Evolutionary conservation across 30 jellyfish, hydroid and myxozoan species (phyloP).

Genomic region (Aurelia sp.): DNA sequence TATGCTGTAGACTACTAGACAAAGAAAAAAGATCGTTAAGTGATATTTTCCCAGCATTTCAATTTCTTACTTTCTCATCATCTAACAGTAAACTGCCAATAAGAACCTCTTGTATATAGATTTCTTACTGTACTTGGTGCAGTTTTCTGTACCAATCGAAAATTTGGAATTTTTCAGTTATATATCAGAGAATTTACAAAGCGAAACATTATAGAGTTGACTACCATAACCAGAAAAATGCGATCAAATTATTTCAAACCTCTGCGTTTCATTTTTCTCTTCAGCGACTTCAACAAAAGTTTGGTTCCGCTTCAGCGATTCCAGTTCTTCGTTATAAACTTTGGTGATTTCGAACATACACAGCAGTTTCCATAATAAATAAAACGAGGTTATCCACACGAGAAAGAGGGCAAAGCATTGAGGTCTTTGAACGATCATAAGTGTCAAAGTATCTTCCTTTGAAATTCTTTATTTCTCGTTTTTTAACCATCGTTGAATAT

Average conservation of each 20-base stretch:
- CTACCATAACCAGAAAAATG: too few relatives aligned
- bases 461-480: background rate
- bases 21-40: too few relatives aligned
- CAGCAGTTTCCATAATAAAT: conserved; percentile 25
- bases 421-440: conserved; percentile 42
- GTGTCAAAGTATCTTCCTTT: background rate
- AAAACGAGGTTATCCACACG: conserved; percentile 35
- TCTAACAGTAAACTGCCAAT: too few relatives aligned
- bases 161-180: too few relatives aligned
- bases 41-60: too few relatives aligned
- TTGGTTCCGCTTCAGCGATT: background rate
- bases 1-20: too few relatives aligned
- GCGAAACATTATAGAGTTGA: too few relatives aligned
- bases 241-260: background rate
- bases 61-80: too few relatives aligned
- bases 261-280: background rate
- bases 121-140: too few relatives aligned
- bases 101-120: too few relatives aligned
- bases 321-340: background rate
- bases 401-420: conserved; percentile 29
- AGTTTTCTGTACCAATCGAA: too few relatives aligned
- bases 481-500: background rate
- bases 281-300: background rate
- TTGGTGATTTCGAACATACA: conserved; percentile 20
- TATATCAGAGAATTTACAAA: too few relatives aligned